These are phyloP conservation scores for Drosophila dives DNA, from an alignment of 2,888 invertebrate genomes.

Conservation along the genomic window DNA sequence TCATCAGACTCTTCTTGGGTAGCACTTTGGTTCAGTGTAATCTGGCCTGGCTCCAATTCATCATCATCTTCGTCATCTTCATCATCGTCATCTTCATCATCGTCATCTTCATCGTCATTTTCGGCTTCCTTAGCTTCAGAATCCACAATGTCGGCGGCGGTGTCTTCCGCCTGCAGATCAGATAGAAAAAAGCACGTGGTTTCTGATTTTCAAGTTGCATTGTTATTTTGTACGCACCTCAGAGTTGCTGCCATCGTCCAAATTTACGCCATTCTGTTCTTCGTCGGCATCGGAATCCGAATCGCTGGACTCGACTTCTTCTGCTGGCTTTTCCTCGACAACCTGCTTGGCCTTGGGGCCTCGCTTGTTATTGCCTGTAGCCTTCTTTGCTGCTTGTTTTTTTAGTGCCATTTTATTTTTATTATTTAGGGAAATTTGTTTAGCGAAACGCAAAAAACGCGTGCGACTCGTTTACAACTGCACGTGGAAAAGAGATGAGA, in stretches of 20 bases:
- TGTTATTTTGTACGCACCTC: conserved; percentile 45
- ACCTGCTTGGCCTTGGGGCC: conserved; percentile 44
- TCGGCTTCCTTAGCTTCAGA: conserved; percentile 44
- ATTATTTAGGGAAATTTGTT: background rate
- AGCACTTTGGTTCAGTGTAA: conserved; percentile 6
- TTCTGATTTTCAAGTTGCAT: background rate
- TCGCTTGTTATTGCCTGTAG: conserved; percentile 39
- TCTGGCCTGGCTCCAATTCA: conserved; percentile 55
- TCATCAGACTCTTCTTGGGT: conserved; percentile 1
- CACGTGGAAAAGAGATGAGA: conserved; percentile 60
- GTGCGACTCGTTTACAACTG: conserved; percentile 40
- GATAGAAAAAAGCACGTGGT: conserved; percentile 9
- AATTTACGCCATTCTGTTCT: conserved; percentile 26
- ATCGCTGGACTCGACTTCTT: conserved; percentile 46
- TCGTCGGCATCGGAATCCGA: conserved; percentile 59
- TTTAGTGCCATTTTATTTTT: conserved; percentile 64
- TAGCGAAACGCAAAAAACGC: conserved; percentile 34
- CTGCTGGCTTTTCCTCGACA: conserved; percentile 32
- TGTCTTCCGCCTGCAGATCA: conserved; percentile 28
- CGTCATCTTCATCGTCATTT: conserved; percentile 41
- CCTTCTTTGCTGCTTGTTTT: conserved; percentile 47
- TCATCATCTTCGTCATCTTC: conserved; percentile 36
- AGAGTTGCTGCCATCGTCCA: conserved; percentile 52
- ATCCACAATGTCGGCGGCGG: conserved; percentile 14
- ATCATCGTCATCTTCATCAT: conserved; percentile 34